Evolutionary conservation across 2,797 vertebrate species (phyloP).

Genomic region (Naso thynnoides): DNA sequence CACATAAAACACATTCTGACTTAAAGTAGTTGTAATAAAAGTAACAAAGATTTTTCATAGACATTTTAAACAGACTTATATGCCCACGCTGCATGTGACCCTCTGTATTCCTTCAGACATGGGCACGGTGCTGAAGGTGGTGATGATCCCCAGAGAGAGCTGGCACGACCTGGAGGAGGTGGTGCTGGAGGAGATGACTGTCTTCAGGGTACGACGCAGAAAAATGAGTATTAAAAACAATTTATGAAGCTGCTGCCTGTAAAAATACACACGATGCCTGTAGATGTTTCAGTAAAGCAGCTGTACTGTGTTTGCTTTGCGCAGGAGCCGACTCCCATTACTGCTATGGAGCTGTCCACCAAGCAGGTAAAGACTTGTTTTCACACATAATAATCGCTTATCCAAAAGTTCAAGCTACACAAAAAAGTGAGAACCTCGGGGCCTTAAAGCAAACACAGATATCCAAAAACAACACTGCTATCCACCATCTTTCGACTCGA

Average conservation of each 20-base stretch:
- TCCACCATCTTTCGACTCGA: conserved; percentile 25
- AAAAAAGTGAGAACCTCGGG: background rate
- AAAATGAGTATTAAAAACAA: conserved; percentile 6
- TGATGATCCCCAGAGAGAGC: conserved; percentile 97
- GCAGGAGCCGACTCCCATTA: conserved; percentile 93
- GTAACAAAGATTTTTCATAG: background rate
- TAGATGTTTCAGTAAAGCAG: conserved; percentile 16
- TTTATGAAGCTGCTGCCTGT: background rate
- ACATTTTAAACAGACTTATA: background rate
- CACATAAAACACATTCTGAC: too few relatives aligned
- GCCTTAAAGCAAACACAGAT: conserved; percentile 40
- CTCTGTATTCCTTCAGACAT: conserved; percentile 84
- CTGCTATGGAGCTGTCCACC: conserved; percentile 97
- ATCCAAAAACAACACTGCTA: conserved; percentile 38
- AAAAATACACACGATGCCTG: background rate
- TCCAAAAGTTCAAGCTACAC: conserved; percentile 23
- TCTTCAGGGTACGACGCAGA: conserved; percentile 88
- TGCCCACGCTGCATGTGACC: background rate
- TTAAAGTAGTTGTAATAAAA: background rate
- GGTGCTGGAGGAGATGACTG: conserved; percentile 97
- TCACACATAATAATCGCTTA: conserved; percentile 32
- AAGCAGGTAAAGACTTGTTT: conserved; percentile 88
- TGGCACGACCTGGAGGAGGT: conserved; percentile 99
- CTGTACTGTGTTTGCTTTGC: conserved; percentile 54
- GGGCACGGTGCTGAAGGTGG: conserved; percentile 97